A percentile compares a stretch with the other conserved stretches of the same genome.
Evolutionary conservation across 1,140 invertebrate genomes (phyloP).

Genomic region (Drosophila pallidifrons): DNA sequence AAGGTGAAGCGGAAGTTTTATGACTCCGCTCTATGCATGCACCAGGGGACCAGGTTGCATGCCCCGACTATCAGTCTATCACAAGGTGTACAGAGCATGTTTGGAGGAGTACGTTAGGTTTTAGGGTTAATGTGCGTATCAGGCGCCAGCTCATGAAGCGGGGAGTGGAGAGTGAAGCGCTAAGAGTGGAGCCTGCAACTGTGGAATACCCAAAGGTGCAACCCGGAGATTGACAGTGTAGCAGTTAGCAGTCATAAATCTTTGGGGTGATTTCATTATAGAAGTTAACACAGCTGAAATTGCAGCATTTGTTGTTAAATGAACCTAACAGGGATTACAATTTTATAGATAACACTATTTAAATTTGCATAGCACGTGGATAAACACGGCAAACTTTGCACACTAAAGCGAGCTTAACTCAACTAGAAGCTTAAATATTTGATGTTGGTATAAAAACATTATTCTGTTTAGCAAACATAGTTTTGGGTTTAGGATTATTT

Average conservation of each 20-base stretch:
- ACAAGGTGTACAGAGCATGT: background rate
- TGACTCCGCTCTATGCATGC: slow-evolving; percentile 35
- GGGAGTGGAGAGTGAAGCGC: no score
- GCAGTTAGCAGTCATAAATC: slow-evolving; percentile 50
- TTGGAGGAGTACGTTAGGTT: slow-evolving; percentile 13
- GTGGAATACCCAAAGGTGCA: slow-evolving; percentile 28
- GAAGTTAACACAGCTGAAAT: slow-evolving; percentile 27
- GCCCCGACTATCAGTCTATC: slow-evolving; percentile 15
- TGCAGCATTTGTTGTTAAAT: slow-evolving; percentile 5
- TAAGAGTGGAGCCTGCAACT: slow-evolving; percentile 4
- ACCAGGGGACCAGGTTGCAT: slow-evolving; percentile 38
- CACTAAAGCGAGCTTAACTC: no score
- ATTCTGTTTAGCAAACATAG: no score
- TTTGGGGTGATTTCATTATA: slow-evolving; percentile 15
- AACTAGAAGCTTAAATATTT: no score
- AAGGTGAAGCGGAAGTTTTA: slow-evolving; percentile 55
- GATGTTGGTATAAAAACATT: no score
- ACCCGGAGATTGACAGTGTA: slow-evolving; percentile 33
- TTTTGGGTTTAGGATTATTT: no score
- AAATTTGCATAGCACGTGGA: background rate
- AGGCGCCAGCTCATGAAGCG: slow-evolving; percentile 25
- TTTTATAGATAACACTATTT: slow-evolving; percentile 9
- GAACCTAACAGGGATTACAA: background rate
- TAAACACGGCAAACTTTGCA: background rate
- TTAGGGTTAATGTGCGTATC: slow-evolving; percentile 46